Evolutionary conservation across 2,113 vertebrate genomes (phyloP), one percentile per base, ranked within the genome.

Genomic region (Pundamilia nyererei): DNA sequence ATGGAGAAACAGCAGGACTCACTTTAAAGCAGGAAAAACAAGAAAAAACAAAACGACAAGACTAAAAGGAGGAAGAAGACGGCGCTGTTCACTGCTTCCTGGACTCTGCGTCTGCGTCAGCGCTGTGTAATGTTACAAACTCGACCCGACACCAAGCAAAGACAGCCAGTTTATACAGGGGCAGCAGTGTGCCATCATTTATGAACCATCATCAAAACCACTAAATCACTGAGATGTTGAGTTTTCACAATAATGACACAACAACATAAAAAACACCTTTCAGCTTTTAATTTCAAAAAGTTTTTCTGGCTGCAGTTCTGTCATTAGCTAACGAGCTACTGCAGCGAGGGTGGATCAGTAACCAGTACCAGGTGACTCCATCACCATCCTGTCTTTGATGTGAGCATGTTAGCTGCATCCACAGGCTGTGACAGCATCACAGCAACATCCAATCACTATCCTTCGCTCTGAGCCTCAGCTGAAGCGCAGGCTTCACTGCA

Each of bases 111-210:
- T 38, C 33, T 33, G 29, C 9, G 29, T 31, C 5, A 62, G 15
- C 0, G 29, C 4, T 7, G 31, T n/a, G 17, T 1, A 9, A n/a
- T n/a, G 31, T 31, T 54, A 24, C 53, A 54, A 54, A 54, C 15
- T 5, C 17, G 6, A 62, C 58, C 58, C 9, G 6, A 35, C 58
- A 33, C 15, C 58, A 33, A 62, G 58, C 58, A 33, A 1, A 62
- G 29, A 11, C 58, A 33, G 58, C 29, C n/a, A 12, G 10, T 24
- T 62, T 62, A 62, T 3, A 0, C 15, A 3, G 2, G 29, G 9
- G 0, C 31, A 60, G 29, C 56, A 33, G 56, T 19, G 24, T 1
- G 55, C 2, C 26, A 58, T 58, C 56, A 31, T 58, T 31, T 10
- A 65, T 3, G 60, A 0, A n/a, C 4, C 31, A 12, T 35, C 60